Evolutionary conservation across 1,140 invertebrate species (phyloP).

Genomic region (Frieseomelitta varia): DNA sequence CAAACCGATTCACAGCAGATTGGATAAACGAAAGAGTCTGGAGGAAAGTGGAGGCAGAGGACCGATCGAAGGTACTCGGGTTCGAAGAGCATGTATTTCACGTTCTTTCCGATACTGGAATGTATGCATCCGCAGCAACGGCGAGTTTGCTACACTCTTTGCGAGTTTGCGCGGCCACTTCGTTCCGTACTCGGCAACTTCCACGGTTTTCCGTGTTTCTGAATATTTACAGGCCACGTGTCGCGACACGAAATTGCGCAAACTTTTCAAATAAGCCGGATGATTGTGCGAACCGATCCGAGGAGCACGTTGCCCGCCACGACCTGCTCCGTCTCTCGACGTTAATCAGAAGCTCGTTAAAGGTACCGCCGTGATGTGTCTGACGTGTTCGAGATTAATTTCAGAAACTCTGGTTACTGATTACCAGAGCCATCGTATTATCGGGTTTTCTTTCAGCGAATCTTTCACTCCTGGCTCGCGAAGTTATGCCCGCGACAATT

Average conservation of each 20-base stretch:
- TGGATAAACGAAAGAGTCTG: neutral
- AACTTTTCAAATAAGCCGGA: conserved; percentile 76
- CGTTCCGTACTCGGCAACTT: conserved; percentile 49
- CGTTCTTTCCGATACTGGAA: conserved; percentile 34
- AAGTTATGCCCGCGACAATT: neutral
- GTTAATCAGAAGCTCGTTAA: conserved; percentile 61
- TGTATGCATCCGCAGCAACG: conserved; percentile 31
- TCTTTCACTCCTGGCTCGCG: neutral
- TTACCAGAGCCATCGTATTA: too few species aligned
- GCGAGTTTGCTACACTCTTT: neutral
- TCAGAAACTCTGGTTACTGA: conserved; percentile 4
- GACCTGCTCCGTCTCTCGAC: conserved; percentile 29
- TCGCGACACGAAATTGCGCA: conserved; percentile 66
- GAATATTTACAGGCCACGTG: conserved; percentile 67
- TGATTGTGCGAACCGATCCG: conserved; percentile 59
- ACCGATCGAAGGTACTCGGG: neutral
- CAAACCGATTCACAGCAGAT: neutral
- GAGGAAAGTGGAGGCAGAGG: neutral
- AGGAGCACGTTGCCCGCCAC: conserved; percentile 18
- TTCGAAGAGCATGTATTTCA: neutral
- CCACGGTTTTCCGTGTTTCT: conserved; percentile 30
- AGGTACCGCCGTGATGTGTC: neutral
- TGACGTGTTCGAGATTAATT: conserved; percentile 39
- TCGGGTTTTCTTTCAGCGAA: neutral
- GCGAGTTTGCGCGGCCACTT: too few species aligned